Conservation (phyloP, 2,888 invertebrate species). For the Vesta saturnalis region DNA sequence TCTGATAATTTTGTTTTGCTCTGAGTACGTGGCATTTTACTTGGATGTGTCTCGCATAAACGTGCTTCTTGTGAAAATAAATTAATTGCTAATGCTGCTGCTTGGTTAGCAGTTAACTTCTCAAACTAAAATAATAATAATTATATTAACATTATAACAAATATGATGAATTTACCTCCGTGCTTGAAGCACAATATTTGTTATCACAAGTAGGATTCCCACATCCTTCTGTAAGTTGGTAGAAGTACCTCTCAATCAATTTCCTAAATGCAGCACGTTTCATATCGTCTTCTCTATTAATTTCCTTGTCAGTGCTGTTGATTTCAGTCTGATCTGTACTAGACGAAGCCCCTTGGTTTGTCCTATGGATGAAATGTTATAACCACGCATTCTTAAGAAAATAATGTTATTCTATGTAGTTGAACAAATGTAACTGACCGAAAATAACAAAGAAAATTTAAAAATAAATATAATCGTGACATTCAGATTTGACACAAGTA, state of each 20-base stretch:
- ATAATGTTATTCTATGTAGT: constrained; percentile 18
- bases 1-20: constrained; percentile 41
- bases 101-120: constrained; percentile 85
- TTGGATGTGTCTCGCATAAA: constrained; percentile 80
- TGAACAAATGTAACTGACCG: constrained; percentile 17
- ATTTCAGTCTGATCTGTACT: constrained; percentile 49
- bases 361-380: constrained; percentile 48
- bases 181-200: constrained; percentile 89
- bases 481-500: constrained; percentile 57
- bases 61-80: constrained; percentile 86
- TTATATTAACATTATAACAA: neutral
- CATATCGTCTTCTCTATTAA: constrained; percentile 71
- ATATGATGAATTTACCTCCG: constrained; percentile 69
- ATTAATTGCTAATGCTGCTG: constrained; percentile 89
- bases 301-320: constrained; percentile 46
- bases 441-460: constrained; percentile 42
- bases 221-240: constrained; percentile 91
- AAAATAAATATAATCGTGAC: constrained; percentile 51
- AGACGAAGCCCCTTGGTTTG: constrained; percentile 61
- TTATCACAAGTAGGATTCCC: constrained; percentile 90
- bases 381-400: constrained; percentile 22
- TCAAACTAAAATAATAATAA: constrained; percentile 48
- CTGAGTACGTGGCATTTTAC: constrained; percentile 76
- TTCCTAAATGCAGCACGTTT: constrained; percentile 83
- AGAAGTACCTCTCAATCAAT: constrained; percentile 91